Evolutionary conservation across 2,113 vertebrate genomes (phyloP), one percentile per base, ranked within the genome.

Genomic region (Ondatra zibethicus): DNA sequence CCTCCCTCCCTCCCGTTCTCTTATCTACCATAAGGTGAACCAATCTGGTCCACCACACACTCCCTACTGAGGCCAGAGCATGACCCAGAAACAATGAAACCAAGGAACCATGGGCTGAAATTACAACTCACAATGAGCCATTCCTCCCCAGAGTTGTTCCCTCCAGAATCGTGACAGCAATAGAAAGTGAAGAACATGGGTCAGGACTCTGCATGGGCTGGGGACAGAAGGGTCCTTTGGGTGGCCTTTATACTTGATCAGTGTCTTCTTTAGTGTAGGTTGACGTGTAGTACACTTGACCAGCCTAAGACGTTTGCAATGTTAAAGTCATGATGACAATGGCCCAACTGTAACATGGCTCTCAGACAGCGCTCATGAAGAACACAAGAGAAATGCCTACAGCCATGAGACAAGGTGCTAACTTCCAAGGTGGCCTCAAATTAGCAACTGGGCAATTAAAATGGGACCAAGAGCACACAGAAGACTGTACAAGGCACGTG

Each of bases 321-420:
- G 1, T 45, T 68, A 29, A 61, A 27, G 14, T 9, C 19, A 33
- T 0, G 0, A 72, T 21, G 77, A 23, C 3, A 2, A 1, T 17
- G 16, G 17, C n/a, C 13, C 1, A 2, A 2, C 5, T 45, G 21
- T 19, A 10, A 25, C 25, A n/a, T 4, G 50, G 25, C 13, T 81
- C 84, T 75, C 16, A 16, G 8, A 8, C 1, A 7, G n/a, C 4
- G 5, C 63, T 45, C 13, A 8, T 47, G 29, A n/a, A 29, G 72
- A 61, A 14, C 13, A 1, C 36, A 7, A 14, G 81, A 70, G 81
- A 73, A 68, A 55, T 12, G 0, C 11, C 68, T 10, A 17, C 25
- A 33, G 16, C 31, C 3, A 1, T 0, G 0, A 0, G 0, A 31
- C 29, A 5, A 39, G 10, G 50, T n/a, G 4, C 19, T 19, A 2